Evolutionary conservation across 1,140 invertebrate genomes (phyloP).

Genomic region (Ganaspis sp.): DNA sequence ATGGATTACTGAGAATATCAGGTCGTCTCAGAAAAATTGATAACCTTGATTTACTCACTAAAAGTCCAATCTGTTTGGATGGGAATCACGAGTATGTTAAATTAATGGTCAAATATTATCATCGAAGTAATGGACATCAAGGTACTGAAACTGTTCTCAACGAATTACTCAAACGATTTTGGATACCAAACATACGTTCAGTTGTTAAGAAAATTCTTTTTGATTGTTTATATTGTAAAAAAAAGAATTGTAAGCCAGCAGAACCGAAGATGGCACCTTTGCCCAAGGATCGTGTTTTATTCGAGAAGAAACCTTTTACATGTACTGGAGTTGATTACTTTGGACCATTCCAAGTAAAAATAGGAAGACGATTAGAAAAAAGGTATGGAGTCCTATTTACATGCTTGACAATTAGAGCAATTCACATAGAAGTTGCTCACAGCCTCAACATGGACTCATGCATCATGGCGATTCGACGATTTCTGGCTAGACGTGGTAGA

Average conservation of each 20-base stretch:
- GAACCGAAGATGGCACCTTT: slow-evolving; percentile 10
- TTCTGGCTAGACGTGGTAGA: background rate
- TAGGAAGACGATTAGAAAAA: background rate
- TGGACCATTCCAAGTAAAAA: too few relatives aligned
- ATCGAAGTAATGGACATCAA: background rate
- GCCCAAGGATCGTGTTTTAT: background rate
- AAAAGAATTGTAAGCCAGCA: background rate
- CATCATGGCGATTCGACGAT: background rate
- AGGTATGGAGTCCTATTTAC: slow-evolving; percentile 26
- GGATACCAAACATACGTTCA: background rate
- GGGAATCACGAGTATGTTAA: background rate
- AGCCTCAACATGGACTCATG: background rate
- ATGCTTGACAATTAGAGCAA: slow-evolving; percentile 3
- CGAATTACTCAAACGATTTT: background rate
- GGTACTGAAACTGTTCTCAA: background rate
- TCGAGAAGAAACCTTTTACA: background rate
- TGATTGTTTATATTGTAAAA: background rate
- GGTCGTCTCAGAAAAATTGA: too few relatives aligned
- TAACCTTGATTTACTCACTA: background rate
- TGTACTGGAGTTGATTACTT: slow-evolving; percentile 22
- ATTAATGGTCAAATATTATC: background rate
- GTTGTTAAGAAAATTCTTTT: background rate
- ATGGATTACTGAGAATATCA: background rate
- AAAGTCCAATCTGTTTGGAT: background rate
- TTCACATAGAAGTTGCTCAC: background rate